Conservation (phyloP, 2,888 invertebrate species). For the Drosophila imparisetae region DNA sequence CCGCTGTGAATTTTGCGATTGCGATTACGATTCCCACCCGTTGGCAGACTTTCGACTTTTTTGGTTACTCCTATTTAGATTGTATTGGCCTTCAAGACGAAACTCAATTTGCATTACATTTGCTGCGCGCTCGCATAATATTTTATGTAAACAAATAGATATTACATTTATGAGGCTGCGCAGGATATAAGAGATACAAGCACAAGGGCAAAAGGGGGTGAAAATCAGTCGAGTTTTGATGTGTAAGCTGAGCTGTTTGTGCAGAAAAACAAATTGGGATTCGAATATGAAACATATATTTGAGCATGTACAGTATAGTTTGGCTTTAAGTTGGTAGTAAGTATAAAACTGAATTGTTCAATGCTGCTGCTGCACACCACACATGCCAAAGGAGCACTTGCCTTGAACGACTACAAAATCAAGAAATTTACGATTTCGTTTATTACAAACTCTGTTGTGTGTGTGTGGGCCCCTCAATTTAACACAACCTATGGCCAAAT, state of each 20-base stretch:
- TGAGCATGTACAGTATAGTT: not conserved
- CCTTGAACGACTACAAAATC: constrained; percentile 1
- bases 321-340: constrained; percentile 4
- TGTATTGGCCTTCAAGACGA: constrained; percentile 47
- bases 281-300: not conserved
- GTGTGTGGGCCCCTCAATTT: not conserved
- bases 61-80: constrained; percentile 31
- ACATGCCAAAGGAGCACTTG: not conserved
- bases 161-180: constrained; percentile 42
- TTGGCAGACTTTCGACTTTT: constrained; percentile 30
- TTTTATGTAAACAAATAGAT: constrained; percentile 54
- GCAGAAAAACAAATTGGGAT: not conserved
- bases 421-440: constrained; percentile 15
- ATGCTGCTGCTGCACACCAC: not conserved
- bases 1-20: constrained; percentile 14
- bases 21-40: constrained; percentile 17
- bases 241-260: not conserved
- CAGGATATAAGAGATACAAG: not conserved
- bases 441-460: constrained; percentile 30
- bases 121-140: constrained; percentile 51
- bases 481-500: constrained; percentile 15
- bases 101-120: constrained; percentile 78
- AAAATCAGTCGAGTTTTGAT: not conserved
- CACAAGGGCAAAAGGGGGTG: constrained; percentile 1
- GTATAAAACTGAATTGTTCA: constrained; percentile 1